Base-by-base conservation (phyloP, 2,888 invertebrate genomes). In the Lycia hirtaria region DNA sequence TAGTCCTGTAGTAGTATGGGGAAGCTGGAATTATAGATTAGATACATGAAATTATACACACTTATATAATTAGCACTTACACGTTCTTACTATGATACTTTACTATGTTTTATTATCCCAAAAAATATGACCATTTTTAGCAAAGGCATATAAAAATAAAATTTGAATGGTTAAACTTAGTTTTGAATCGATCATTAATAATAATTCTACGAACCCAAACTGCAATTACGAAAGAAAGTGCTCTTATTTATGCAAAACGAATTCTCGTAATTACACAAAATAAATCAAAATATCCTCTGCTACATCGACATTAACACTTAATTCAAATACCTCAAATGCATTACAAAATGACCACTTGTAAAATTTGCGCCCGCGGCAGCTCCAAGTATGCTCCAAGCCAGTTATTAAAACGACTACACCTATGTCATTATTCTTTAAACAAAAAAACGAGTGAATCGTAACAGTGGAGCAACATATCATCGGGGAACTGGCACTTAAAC, bases 401-500 rank as follows among this genome's bases (percentile, higher is more conserved):
- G 85, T 89, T 88, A 89, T 90, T 89, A 89, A 88, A 89, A 86
- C 79, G 74, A 83, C 85, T 79, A 81, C 76, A 83, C 86, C 86
- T 88, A 80, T 90, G 90, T 89, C 88, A 90, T 91, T 90, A 90
- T 83, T 84, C 76, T 82, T 74, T 75, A 82, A 84, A 87, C 80
- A 84, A 87, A 88, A 84, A 87, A 81, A 83, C 71, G 75, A 84
- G 83, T 83, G 84, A 87, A 86, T 85, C 79, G 87, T 88, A 85
- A 85, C 87, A 84, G 79, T 73, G 83, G 77, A 80, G 85, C 88
- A 76, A 88, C 91, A 90, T 89, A 90, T 91, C 90, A 90, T 87
- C 83, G 82, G 73, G 77, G 81, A 86, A 84, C 87, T 87, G 87
- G 89, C 86, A 87, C 85, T 89, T 90, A 89, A 83, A 81, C 83